Percentiles rank a stretch among this genome's conserved stretches.
These are phyloP conservation scores for Gorsachius goisagi DNA, from an alignment of 2,113 vertebrate species.

Conservation along the genomic window DNA sequence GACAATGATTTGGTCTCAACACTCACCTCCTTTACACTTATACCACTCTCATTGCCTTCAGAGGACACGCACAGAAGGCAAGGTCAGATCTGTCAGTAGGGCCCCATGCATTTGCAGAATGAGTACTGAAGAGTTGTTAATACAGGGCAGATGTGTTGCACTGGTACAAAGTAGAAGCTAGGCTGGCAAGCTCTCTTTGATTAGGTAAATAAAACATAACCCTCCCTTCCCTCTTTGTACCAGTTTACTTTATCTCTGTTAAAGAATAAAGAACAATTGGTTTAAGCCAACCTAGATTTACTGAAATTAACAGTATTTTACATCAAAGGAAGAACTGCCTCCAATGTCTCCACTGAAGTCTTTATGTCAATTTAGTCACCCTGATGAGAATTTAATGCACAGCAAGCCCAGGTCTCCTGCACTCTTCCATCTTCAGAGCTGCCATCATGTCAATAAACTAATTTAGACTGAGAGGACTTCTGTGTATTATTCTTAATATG, in stretches of 20 bases:
- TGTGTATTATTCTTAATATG: conserved; percentile 51
- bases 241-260: neutral
- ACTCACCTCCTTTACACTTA: neutral
- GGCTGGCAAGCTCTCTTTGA: neutral
- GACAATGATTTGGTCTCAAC: neutral
- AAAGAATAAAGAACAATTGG: neutral
- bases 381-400: neutral
- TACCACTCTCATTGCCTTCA: neutral
- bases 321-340: neutral
- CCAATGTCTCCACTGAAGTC: neutral
- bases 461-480: conserved; percentile 7
- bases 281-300: neutral
- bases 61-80: neutral
- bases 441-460: neutral
- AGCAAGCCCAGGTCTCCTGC: neutral
- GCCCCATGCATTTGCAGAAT: neutral
- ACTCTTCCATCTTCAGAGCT: conserved; percentile 16
- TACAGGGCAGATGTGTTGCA: neutral
- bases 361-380: neutral
- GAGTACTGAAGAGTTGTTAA: neutral
- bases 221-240: fast-evolving
- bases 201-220: neutral
- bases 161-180: neutral
- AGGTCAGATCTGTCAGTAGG: neutral
- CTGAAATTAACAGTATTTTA: neutral